phyloP scores from a whole-genome alignment of 2,888 invertebrate genomes.

The Rhagophthalmus giganteus region DNA sequence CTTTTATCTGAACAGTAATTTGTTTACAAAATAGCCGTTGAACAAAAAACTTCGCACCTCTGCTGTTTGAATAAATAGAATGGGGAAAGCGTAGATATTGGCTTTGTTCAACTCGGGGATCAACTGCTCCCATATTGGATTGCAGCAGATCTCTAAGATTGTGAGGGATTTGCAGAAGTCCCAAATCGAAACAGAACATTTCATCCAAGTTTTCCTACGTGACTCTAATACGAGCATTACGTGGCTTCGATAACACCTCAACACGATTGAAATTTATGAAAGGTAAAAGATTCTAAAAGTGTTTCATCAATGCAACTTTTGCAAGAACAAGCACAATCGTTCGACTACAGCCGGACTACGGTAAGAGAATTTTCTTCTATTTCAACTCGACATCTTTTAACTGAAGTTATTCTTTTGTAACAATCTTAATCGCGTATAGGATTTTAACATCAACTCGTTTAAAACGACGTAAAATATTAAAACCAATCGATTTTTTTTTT shows the following conservation, averaged over 20 bases:
- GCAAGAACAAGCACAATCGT: conserved; percentile 27
- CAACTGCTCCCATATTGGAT: conserved; percentile 55
- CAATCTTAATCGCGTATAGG: too few species aligned
- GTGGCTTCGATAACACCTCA: conserved; percentile 48
- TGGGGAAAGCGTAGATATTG: conserved; percentile 42
- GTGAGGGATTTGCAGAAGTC: conserved; percentile 56
- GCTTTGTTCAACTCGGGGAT: conserved; percentile 53
- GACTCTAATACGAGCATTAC: conserved; percentile 53
- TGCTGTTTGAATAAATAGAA: conserved; percentile 54
- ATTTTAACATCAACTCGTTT: too few species aligned
- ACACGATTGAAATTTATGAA: conserved; percentile 56
- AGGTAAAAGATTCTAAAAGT: conserved; percentile 52
- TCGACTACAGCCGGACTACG: conserved; percentile 18
- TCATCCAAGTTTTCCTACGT: conserved; percentile 56
- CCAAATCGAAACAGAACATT: conserved; percentile 56
- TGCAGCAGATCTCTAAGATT: conserved; percentile 56
- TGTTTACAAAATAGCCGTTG: conserved; percentile 56
- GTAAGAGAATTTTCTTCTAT: too few species aligned
- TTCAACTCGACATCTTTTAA: too few species aligned
- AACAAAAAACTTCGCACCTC: conserved; percentile 52
- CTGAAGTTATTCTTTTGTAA: too few species aligned
- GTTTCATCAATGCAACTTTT: conserved; percentile 38
- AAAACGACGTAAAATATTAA: too few species aligned
- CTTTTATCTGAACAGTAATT: conserved; percentile 56
- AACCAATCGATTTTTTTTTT: too few species aligned